Evolutionary conservation across 2,888 invertebrate genomes (phyloP).

Genomic region (Camptogramma bilineatum): DNA sequence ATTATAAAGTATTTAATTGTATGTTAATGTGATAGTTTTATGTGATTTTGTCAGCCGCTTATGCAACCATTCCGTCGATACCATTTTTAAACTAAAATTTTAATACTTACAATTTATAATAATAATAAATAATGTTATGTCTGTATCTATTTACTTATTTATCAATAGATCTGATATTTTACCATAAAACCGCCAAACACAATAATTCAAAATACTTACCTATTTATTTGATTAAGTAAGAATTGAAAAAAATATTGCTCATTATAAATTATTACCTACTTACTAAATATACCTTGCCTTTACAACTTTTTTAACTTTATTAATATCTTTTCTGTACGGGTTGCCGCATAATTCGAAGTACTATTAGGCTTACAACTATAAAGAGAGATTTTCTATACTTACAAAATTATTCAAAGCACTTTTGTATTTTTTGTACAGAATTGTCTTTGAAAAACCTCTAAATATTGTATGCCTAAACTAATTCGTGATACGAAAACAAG

Average conservation of each 20-base stretch:
- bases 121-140: neutral
- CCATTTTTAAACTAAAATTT: slow-evolving; percentile 2
- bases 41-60: slow-evolving; percentile 37
- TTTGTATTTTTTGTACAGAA: neutral
- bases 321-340: too few relatives aligned
- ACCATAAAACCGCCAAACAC: neutral
- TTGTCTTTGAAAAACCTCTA: neutral
- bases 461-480: neutral
- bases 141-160: slow-evolving; percentile 4
- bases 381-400: too few relatives aligned
- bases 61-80: slow-evolving; percentile 31
- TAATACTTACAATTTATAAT: slow-evolving; percentile 2
- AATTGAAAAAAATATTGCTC: slow-evolving; percentile 45
- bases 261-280: slow-evolving; percentile 56
- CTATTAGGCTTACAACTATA: too few relatives aligned
- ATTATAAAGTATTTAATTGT: slow-evolving; percentile 34
- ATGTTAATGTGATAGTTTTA: slow-evolving; percentile 38
- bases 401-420: too few relatives aligned
- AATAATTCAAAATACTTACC: neutral
- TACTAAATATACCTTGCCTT: slow-evolving; percentile 58
- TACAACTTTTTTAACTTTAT: neutral
- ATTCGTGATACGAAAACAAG: neutral
- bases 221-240: neutral
- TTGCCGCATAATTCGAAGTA: too few relatives aligned
- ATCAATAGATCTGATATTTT: slow-evolving; percentile 20